Percentiles rank a stretch among this genome's conserved stretches.
Evolutionary conservation across 2,797 vertebrate species (phyloP).

Genomic region (Poecilia velifera): DNA sequence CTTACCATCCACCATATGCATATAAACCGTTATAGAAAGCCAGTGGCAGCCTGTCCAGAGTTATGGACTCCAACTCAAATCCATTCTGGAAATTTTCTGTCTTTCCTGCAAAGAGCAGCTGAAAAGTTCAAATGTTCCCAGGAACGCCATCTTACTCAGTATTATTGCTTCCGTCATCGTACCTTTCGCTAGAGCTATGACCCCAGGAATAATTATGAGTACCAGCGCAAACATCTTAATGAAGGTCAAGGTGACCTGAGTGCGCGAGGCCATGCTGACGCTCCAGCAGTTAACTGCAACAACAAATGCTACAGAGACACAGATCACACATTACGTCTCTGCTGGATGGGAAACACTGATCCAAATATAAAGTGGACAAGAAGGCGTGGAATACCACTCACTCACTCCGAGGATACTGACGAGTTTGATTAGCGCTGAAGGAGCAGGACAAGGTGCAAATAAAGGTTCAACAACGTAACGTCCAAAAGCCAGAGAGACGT

Average conservation of each 20-base stretch:
- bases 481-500: constrained; percentile 87
- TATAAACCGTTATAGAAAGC: constrained; percentile 92
- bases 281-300: constrained; percentile 86
- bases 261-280: constrained; percentile 78
- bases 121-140: not conserved
- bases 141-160: not conserved
- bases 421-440: constrained; percentile 78
- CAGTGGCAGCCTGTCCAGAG: constrained; percentile 84
- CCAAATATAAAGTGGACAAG: not conserved
- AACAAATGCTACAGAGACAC: constrained; percentile 70
- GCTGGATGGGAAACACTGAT: not conserved
- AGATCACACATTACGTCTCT: not conserved
- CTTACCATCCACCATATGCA: constrained; percentile 91
- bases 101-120: constrained; percentile 73
- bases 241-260: constrained; percentile 78
- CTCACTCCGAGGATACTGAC: constrained; percentile 84
- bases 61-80: constrained; percentile 79
- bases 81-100: constrained; percentile 87
- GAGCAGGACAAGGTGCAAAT: constrained; percentile 84
- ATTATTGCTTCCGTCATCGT: not conserved
- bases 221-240: constrained; percentile 82
- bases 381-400: constrained; percentile 72
- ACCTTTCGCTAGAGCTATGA: constrained; percentile 81
- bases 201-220: constrained; percentile 84
- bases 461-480: constrained; percentile 88